Evolutionary conservation across 2,888 invertebrate species (phyloP).

Genomic region (Apomyelois bistriatella): DNA sequence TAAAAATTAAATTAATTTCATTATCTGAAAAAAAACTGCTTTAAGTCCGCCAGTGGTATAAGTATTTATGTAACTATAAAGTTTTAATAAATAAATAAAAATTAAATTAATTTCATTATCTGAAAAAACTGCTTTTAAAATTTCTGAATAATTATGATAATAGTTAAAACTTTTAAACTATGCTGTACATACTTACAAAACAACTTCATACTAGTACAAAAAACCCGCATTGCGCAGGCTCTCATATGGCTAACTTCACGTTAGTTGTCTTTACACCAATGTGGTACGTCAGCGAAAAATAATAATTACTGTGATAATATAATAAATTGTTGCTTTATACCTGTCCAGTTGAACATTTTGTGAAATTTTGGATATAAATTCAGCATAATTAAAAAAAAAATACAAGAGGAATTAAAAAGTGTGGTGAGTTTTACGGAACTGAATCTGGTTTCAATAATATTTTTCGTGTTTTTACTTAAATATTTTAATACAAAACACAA

Average conservation of each 20-base stretch:
- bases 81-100: no score
- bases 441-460: no score
- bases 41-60: no score
- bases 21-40: no score
- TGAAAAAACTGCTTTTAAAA: no score
- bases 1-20: no score
- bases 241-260: constrained; percentile 37
- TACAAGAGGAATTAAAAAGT: neutral
- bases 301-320: constrained; percentile 33
- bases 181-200: constrained; percentile 29
- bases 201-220: constrained; percentile 44
- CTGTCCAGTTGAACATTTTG: neutral
- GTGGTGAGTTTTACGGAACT: neutral
- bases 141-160: no score
- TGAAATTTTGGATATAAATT: neutral
- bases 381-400: neutral
- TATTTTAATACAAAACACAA: no score
- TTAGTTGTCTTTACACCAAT: constrained; percentile 30
- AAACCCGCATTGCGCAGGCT: constrained; percentile 58
- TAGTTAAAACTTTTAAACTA: constrained; percentile 4
- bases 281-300: constrained; percentile 26
- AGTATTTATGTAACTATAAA: no score
- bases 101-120: no score
- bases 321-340: constrained; percentile 11
- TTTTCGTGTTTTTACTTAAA: no score